A percentile compares a stretch with the other conserved stretches of the same genome.
These are phyloP conservation scores for Parelbella ahira DNA, from an alignment of 2,888 invertebrate genomes.

Conservation along the genomic window DNA sequence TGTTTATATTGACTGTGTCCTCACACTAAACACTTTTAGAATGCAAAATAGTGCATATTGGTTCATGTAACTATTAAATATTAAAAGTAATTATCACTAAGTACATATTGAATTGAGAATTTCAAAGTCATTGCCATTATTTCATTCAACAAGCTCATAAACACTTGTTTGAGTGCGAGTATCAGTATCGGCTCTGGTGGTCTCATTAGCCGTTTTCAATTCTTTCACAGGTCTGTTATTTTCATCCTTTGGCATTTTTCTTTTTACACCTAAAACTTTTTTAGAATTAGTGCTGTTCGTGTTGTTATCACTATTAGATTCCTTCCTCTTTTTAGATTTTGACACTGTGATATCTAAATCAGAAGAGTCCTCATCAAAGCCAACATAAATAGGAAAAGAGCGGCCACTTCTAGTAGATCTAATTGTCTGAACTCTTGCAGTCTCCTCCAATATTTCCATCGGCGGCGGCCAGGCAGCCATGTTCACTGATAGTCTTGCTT, in stretches of 20 bases:
- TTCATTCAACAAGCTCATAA: conserved; percentile 24
- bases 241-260: conserved; percentile 63
- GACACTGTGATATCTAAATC: conserved; percentile 64
- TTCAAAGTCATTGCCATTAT: no score
- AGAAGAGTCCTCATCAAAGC: conserved; percentile 69
- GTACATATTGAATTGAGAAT: no score
- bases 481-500: conserved; percentile 58
- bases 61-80: no score
- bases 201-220: conserved; percentile 38
- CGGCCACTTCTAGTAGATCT: conserved; percentile 70
- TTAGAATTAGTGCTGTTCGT: conserved; percentile 50
- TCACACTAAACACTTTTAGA: no score
- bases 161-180: conserved; percentile 21
- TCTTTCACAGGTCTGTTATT: conserved; percentile 52
- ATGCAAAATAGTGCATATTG: no score
- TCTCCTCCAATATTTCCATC: conserved; percentile 65
- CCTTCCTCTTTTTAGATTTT: conserved; percentile 63
- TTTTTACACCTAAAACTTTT: conserved; percentile 61
- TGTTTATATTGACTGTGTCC: no score
- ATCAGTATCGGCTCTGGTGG: conserved; percentile 22
- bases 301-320: conserved; percentile 53
- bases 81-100: no score
- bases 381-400: conserved; percentile 63
- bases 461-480: conserved; percentile 68
- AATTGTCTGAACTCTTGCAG: conserved; percentile 55